Evolutionary conservation across 2,797 vertebrate species (phyloP).

Genomic region (Telmatherina bonti): DNA sequence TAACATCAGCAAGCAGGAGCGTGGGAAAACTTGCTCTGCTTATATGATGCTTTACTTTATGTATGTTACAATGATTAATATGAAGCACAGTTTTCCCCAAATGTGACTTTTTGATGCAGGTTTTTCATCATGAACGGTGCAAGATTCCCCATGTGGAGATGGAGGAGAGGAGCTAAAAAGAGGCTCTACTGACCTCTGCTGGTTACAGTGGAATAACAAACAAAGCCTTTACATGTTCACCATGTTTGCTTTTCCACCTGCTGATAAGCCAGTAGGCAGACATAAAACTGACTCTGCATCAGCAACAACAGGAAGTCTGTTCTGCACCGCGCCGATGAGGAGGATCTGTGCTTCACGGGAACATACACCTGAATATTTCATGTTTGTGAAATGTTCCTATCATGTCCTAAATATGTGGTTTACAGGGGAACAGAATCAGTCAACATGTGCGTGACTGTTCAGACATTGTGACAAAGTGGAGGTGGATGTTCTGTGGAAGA

Average conservation of each 20-base stretch:
- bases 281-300: background rate
- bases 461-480: constrained; percentile 46
- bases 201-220: constrained; percentile 33
- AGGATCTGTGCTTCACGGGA: background rate
- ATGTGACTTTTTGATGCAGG: no score
- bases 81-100: background rate
- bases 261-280: background rate
- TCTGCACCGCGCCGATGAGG: no score
- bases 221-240: background rate
- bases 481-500: constrained; percentile 35
- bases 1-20: background rate
- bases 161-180: constrained; percentile 3
- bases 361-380: background rate
- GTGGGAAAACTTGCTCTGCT: background rate
- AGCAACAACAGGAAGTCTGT: no score
- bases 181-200: constrained; percentile 65
- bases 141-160: background rate
- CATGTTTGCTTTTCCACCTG: background rate
- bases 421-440: constrained; percentile 2
- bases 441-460: background rate
- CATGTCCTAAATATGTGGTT: background rate
- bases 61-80: background rate
- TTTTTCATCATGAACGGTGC: background rate
- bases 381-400: background rate
- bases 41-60: background rate